Conservation (phyloP, 1,140 invertebrate species). For the Drosophila miranda region DNA sequence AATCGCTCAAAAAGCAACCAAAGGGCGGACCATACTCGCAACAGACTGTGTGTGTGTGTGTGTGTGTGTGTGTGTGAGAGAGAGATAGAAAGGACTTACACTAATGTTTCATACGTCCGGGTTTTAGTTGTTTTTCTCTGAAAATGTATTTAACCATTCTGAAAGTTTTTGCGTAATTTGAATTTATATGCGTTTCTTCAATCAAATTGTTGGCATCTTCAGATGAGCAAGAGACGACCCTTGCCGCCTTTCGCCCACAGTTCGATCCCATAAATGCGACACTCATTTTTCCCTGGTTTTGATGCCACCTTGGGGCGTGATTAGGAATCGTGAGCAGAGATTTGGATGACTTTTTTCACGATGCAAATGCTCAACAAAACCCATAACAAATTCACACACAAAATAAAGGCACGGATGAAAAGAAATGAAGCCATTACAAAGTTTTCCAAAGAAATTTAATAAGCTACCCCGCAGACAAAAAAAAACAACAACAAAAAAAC, state of each 20-base stretch:
- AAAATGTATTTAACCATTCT: slow-evolving; percentile 50
- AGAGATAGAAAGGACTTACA: slow-evolving; percentile 33
- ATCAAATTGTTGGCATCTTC: slow-evolving; percentile 24
- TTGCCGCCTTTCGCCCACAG: neutral
- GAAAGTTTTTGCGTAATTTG: slow-evolving; percentile 48
- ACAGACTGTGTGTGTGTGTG: too few relatives aligned
- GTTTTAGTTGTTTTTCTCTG: slow-evolving; percentile 44
- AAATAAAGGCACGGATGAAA: slow-evolving; percentile 25
- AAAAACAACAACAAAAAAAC: neutral
- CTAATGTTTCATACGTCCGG: slow-evolving; percentile 64
- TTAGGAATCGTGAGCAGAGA: slow-evolving; percentile 68
- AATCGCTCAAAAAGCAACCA: slow-evolving; percentile 66
- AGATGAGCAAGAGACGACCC: neutral
- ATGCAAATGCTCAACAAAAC: slow-evolving; percentile 59
- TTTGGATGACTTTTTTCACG: slow-evolving; percentile 58
- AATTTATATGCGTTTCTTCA: slow-evolving; percentile 38
- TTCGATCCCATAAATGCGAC: slow-evolving; percentile 42
- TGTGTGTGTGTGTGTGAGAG: neutral
- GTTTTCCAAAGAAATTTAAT: slow-evolving; percentile 70
- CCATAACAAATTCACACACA: slow-evolving; percentile 19
- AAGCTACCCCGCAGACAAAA: slow-evolving; percentile 30
- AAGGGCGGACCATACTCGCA: slow-evolving; percentile 15
- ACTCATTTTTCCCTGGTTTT: slow-evolving; percentile 47
- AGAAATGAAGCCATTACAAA: slow-evolving; percentile 72
- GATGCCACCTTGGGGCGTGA: slow-evolving; percentile 73